phyloP scores from a whole-genome alignment of 2,113 vertebrate species.

The Thunnus maccoyii region DNA sequence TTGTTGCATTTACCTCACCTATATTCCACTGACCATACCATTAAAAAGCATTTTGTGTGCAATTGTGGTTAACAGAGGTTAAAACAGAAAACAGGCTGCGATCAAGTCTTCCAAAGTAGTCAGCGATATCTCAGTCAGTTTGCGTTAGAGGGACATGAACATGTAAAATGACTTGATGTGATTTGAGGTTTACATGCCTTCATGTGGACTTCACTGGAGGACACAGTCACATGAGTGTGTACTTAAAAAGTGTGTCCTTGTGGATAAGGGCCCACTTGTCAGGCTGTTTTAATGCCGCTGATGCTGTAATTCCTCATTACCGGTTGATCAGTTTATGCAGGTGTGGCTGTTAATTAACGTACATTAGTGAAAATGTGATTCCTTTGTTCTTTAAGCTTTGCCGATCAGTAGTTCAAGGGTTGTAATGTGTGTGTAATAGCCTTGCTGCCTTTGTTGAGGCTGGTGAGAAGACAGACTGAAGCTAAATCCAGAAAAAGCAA shows the following conservation, averaged over 20 bases:
- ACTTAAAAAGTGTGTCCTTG: slow-evolving; percentile 46
- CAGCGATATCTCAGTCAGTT: not conserved
- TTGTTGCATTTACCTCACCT: no score
- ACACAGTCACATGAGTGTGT: slow-evolving; percentile 21
- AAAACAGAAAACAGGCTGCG: no score
- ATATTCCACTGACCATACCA: no score
- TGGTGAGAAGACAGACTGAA: slow-evolving; percentile 26
- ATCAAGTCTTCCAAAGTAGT: no score
- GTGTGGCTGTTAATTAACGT: not conserved
- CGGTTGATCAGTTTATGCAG: not conserved
- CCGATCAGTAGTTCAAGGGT: slow-evolving; percentile 40
- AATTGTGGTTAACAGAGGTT: no score
- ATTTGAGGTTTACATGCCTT: slow-evolving; percentile 21
- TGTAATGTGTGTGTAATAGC: slow-evolving; percentile 31
- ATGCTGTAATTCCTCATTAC: slow-evolving; percentile 15
- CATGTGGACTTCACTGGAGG: slow-evolving; percentile 27
- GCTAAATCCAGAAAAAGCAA: slow-evolving; percentile 18
- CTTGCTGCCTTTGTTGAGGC: slow-evolving; percentile 29
- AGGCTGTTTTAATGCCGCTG: slow-evolving; percentile 8
- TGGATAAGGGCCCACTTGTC: not conserved
- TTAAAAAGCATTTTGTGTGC: no score
- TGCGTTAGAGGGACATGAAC: not conserved
- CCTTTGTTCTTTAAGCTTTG: not conserved
- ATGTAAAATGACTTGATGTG: slow-evolving; percentile 26
- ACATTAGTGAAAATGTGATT: not conserved